Evolutionary conservation across 2,113 vertebrate species (phyloP).

Genomic region (Cynopterus brachyotis): DNA sequence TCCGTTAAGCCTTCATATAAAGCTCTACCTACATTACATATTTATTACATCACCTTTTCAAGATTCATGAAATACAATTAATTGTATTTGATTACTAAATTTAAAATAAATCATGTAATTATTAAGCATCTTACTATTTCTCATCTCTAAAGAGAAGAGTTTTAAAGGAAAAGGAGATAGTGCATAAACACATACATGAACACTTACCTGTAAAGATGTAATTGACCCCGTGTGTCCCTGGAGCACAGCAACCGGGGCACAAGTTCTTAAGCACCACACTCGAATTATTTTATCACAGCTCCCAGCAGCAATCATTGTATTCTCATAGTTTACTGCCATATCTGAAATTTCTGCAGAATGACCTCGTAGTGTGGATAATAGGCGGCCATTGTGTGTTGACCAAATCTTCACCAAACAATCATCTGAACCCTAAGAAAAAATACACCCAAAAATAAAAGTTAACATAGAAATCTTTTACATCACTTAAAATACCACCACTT

Average conservation of each 20-base stretch:
- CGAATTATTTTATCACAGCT: slow-evolving; percentile 98
- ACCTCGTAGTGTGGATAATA: slow-evolving; percentile 94
- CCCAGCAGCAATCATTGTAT: slow-evolving; percentile 96
- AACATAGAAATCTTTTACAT: neutral
- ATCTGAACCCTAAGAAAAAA: slow-evolving; percentile 91
- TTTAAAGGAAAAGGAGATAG: neutral
- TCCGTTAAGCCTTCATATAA: neutral
- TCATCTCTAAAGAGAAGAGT: neutral
- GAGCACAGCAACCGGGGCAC: slow-evolving; percentile 95
- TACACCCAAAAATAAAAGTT: neutral
- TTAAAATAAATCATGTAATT: neutral
- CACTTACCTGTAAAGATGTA: slow-evolving; percentile 94
- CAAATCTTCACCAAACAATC: slow-evolving; percentile 99
- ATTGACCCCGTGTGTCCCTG: slow-evolving; percentile 97
- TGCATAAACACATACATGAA: neutral
- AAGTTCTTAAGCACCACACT: slow-evolving; percentile 98
- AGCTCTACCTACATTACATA: neutral
- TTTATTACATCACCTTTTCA: neutral
- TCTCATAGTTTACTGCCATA: slow-evolving; percentile 97
- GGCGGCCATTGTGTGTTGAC: slow-evolving; percentile 95
- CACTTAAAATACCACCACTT: neutral
- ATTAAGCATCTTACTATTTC: neutral
- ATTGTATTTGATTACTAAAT: neutral
- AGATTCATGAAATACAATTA: neutral
- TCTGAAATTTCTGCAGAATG: slow-evolving; percentile 98